phyloP scores from a whole-genome alignment of 2,113 vertebrate genomes.

The Piprites chloris region DNA sequence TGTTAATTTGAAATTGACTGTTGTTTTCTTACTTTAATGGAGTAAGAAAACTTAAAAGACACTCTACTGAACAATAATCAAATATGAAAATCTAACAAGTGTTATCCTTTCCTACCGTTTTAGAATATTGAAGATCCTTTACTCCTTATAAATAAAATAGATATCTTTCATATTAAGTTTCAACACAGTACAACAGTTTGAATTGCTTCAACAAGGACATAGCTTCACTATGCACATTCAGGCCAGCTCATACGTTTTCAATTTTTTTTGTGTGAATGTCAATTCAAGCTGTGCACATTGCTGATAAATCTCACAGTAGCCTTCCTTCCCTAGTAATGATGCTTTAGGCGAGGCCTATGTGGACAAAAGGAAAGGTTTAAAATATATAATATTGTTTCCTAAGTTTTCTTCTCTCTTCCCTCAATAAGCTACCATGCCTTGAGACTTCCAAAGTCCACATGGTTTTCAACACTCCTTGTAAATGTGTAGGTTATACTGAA shows the following conservation, averaged over 20 bases:
- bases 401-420: background rate
- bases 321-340: background rate
- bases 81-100: background rate
- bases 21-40: background rate
- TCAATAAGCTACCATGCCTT: background rate
- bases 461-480: background rate
- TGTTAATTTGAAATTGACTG: background rate
- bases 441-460: background rate
- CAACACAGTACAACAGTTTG: background rate
- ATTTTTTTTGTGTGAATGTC: background rate
- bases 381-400: background rate
- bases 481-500: background rate
- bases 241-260: background rate
- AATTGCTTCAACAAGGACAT: background rate
- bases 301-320: background rate
- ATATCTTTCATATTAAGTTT: background rate
- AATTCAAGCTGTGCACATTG: background rate
- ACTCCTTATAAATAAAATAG: background rate
- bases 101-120: background rate
- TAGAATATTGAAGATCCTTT: background rate
- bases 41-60: background rate
- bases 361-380: background rate
- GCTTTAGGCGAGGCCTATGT: background rate
- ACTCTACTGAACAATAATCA: fast-evolving
- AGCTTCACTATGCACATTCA: background rate